Base-by-base conservation (phyloP, 2,888 invertebrate species). In the Lydus trimaculatus region DNA sequence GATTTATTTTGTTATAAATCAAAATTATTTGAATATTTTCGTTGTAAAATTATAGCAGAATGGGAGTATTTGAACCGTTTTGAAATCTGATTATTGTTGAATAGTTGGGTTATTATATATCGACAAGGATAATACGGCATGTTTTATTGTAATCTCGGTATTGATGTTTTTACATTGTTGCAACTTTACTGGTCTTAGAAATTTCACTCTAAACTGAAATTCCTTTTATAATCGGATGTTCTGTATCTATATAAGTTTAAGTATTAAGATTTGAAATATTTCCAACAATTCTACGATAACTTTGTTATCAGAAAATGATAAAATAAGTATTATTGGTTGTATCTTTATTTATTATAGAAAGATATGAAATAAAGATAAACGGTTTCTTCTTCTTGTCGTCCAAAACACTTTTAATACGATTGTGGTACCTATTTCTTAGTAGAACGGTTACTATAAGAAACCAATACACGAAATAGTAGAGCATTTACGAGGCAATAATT, bases 141-240 rank as follows among this genome's bases (percentile, higher is more conserved):
- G 79, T 77, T 80, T 79, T 78, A 78, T 79, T 79, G 80, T 80
- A 80, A 80, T 78, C 81, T 76, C 76, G 71, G 75, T 79, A 79
- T 81, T 76, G 80, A 79, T 78, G 78, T 76, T 74, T 69, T 3
- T 76, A 71, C 78, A 76, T 78, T 78, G 75, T 73, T 68, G 65
- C 72, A 59, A 72, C 73, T 77, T 74, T 74, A 74, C 74, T 74
- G 76, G 70, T 63, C 63, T 70, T 65, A 72, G 73, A 71, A 72
- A 74, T 70, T 70, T 67, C 69, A 65, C 63, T 63, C 52, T 63
- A 60, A 62, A 56, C 65, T 69, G 66, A 70, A 71, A 68, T 71
- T 73, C 72, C 71, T 72, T 66, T 72, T 75, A 72, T 76, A 66
- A 48, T 33, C 36, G 13, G 13, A 13, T 15, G 1, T 28, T 0